Conservation (phyloP, 2,888 invertebrate genomes). For the Cephus spinipes region DNA sequence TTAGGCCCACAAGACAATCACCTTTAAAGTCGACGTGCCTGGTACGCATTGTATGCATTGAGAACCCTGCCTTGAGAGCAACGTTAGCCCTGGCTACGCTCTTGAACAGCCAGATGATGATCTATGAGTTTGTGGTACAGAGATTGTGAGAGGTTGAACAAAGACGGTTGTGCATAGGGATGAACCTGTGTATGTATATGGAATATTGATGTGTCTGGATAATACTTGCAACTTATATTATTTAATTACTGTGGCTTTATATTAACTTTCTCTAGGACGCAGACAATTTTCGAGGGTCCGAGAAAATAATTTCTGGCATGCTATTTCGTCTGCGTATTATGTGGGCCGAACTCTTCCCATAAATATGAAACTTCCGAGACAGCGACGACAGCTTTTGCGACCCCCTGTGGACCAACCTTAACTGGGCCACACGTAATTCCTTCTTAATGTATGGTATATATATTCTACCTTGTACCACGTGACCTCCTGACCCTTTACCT, state of each 20-base stretch:
- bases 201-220: not conserved
- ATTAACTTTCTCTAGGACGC: not conserved
- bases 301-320: not conserved
- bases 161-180: not conserved
- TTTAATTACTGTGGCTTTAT: not conserved
- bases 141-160: slow-evolving; percentile 21
- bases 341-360: not conserved
- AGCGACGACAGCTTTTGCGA: not conserved
- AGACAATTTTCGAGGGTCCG: not conserved
- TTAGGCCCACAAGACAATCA: not conserved
- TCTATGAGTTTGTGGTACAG: slow-evolving; percentile 25
- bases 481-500: not conserved
- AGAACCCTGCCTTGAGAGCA: not conserved
- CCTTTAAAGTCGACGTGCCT: not conserved
- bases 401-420: not conserved
- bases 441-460: not conserved
- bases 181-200: not conserved
- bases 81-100: not conserved
- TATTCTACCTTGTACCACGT: not conserved
- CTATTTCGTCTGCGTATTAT: not conserved
- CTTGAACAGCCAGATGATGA: slow-evolving; percentile 24
- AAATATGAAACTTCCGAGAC: not conserved
- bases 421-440: not conserved
- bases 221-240: not conserved
- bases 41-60: not conserved